A percentile compares a stretch with the other conserved stretches of the same genome.
Conservation (phyloP, 1,140 invertebrate genomes). For the Euura saliciscinereae region DNA sequence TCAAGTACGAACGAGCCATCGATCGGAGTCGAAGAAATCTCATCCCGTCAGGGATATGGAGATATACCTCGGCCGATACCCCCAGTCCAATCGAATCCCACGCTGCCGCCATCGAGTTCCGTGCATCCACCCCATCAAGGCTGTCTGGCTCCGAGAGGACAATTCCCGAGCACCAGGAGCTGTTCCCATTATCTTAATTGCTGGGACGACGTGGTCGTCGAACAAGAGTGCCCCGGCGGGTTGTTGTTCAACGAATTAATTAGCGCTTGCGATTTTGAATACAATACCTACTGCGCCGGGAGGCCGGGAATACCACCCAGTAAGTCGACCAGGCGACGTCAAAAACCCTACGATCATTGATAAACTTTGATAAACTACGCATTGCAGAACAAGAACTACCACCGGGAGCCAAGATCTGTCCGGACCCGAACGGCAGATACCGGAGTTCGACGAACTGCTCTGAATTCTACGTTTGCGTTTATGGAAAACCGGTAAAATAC, state of each 20-base stretch:
- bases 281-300: conserved; percentile 67
- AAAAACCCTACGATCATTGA: conserved; percentile 13
- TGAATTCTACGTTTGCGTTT: conserved; percentile 69
- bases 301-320: conserved; percentile 52
- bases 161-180: conserved; percentile 65
- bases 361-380: conserved; percentile 22
- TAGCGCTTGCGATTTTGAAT: conserved; percentile 67
- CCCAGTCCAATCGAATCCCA: conserved; percentile 21
- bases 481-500: conserved; percentile 65
- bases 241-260: conserved; percentile 66
- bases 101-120: conserved; percentile 16
- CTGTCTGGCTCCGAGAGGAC: conserved; percentile 56
- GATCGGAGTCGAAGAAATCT: conserved; percentile 28
- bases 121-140: conserved; percentile 33
- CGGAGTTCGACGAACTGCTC: conserved; percentile 68
- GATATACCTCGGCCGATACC: conserved; percentile 27
- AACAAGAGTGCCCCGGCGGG: conserved; percentile 68
- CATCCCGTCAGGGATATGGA: conserved; percentile 13
- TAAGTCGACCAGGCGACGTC: conserved; percentile 34
- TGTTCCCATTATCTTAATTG: conserved; percentile 73
- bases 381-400: conserved; percentile 51
- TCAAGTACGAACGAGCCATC: conserved; percentile 24
- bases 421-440: conserved; percentile 62
- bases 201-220: conserved; percentile 71
- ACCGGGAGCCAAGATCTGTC: conserved; percentile 53